These are phyloP conservation scores for Esox lucius DNA, from an alignment of 2,797 vertebrate genomes.

Conservation along the genomic window DNA sequence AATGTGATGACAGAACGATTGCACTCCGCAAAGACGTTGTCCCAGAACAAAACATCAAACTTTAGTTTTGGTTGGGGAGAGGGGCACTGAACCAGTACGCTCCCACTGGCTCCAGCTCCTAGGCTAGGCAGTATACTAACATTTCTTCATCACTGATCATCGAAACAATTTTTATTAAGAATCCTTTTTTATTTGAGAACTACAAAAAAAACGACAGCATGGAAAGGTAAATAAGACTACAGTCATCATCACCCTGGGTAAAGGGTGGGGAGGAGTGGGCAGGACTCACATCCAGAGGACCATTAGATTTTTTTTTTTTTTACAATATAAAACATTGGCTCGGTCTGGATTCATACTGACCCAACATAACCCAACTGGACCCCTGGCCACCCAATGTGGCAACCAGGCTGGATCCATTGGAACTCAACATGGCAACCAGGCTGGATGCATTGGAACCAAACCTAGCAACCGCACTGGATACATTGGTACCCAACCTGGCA, in stretches of 20 bases:
- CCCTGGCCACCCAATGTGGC: neutral
- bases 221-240: conserved; percentile 83
- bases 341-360: conserved; percentile 33
- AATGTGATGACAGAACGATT: too few species aligned
- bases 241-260: conserved; percentile 83
- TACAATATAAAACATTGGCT: conserved; percentile 95
- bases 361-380: neutral
- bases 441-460: neutral
- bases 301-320: conserved; percentile 68
- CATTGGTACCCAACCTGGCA: conserved; percentile 37
- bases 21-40: too few species aligned
- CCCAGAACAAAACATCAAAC: too few species aligned
- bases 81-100: too few species aligned
- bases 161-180: conserved; percentile 78
- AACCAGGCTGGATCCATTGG: neutral
- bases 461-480: neutral
- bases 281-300: conserved; percentile 72
- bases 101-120: too few species aligned
- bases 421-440: neutral
- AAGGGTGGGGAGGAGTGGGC: conserved; percentile 60
- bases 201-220: conserved; percentile 93
- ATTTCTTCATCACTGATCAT: too few species aligned
- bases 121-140: too few species aligned
- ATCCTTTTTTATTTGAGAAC: conserved; percentile 85
- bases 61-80: too few species aligned